Evolutionary conservation across 2,888 invertebrate species (phyloP), one percentile per base, ranked within the genome.

Genomic region (Leptinotarsa juncta): DNA sequence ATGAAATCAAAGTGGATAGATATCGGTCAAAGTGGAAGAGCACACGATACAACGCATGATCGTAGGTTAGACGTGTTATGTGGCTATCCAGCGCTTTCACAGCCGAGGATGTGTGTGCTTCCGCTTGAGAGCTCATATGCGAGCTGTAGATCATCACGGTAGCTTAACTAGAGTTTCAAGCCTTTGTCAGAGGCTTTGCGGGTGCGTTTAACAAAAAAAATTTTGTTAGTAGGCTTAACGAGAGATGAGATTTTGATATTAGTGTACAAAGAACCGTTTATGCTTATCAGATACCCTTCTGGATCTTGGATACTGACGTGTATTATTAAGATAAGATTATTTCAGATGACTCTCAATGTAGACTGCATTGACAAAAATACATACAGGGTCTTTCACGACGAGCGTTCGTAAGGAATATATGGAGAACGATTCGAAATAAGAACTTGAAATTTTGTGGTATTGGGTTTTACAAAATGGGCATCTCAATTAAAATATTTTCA

Each of bases 1-100:
- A 75, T 75, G 67, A 65, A 74, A 77, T 78, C 70, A 32, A 62
- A 16, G 42, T 62, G 42, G 62, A 32, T 62, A 15, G 42, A 18
- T 62, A 62, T 62, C n/a, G 62, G 62, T 62, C 62, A 62, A 62
- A 62, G 62, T 42, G 42, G 62, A 42, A n/a, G 12, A 62, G 16
- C 62, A 62, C 16, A 18, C 18, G 62, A 16, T 16, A 62, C 16
- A 62, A 62, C 62, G 62, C 62, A 62, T 62, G 62, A n/a, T 62
- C 18, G 62, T 62, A 26, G 32, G 62, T 42, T 62, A 10, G 4
- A 42, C 7, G 26, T 32, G 26, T 12, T 20, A 18, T 14, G 23
- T 12, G 57, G 57, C 57, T 57, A 57, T 62, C 32, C 32, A 62
- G 32, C 15, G 62, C 42, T 62, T 62, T 26, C 20, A 18, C 42